These are phyloP conservation scores for Cataglyphis rosenhaueri DNA, from an alignment of 2,888 invertebrate genomes.

Conservation along the genomic window DNA sequence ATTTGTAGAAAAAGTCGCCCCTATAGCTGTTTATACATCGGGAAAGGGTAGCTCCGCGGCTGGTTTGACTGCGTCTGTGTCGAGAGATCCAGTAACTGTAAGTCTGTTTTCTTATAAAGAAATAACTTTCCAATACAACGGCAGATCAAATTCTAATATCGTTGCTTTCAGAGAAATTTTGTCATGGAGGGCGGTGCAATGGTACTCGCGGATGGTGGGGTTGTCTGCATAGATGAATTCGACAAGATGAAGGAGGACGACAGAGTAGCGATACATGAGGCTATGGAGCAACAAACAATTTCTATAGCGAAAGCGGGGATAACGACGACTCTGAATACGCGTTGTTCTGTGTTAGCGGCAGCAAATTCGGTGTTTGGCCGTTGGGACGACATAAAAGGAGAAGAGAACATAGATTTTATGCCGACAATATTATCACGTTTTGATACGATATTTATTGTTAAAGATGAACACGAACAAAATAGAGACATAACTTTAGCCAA, in stretches of 20 bases:
- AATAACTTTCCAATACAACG: not conserved
- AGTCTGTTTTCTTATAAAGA: conserved; percentile 78
- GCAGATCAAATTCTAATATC: not conserved
- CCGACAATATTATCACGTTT: conserved; percentile 99
- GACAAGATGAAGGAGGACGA: conserved; percentile 99
- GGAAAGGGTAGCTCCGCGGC: conserved; percentile 99
- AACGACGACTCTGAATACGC: conserved; percentile 98
- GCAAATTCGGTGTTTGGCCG: conserved; percentile 99
- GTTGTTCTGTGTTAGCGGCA: conserved; percentile 99
- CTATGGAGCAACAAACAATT: conserved; percentile 99
- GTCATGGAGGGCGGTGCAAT: conserved; percentile 99
- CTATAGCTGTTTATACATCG: conserved; percentile 98
- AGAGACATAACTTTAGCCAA: conserved; percentile 97
- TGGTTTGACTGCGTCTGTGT: conserved; percentile 99
- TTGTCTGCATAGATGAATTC: conserved; percentile 99
- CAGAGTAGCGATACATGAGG: conserved; percentile 99
- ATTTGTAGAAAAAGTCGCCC: conserved; percentile 98
- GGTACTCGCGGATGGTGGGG: conserved; percentile 99
- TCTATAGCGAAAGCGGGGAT: conserved; percentile 99
- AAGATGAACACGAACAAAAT: conserved; percentile 96
- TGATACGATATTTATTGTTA: conserved; percentile 99
- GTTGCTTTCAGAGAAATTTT: conserved; percentile 91
- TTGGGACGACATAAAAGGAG: conserved; percentile 99
- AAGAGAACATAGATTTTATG: conserved; percentile 99
- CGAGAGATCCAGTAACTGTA: conserved; percentile 96